Base-by-base conservation (phyloP, 2,113 vertebrate species). In the Neodontobutis hainanensis region DNA sequence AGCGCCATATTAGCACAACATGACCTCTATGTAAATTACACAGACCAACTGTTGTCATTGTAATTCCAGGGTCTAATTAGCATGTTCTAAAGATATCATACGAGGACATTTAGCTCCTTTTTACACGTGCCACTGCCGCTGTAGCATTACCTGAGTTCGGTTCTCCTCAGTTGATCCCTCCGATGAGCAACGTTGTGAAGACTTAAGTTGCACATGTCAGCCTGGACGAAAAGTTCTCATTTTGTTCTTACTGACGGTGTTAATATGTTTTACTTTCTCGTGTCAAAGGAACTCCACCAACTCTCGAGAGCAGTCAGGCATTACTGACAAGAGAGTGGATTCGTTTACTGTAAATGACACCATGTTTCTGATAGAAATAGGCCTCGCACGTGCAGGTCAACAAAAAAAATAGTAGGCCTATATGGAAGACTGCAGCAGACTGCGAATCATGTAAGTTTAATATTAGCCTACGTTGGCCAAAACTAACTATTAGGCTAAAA, bases 1-100 rank as follows among this genome's bases (percentile, higher is more conserved):
- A 94, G 93, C 92, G 85, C 90, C 78, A 14, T 83, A 94, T 94
- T 95, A 94, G 93, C 90, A 85, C 92, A 95, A 94, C 89, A 95
- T 88, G 92, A 94, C 92, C 93, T 91, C 93, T 92, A 76, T 94
- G 91, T 78, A 95, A 94, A 96, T 93, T 72, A 83, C 73, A 61
- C 45, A 89, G 78, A 83, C 68, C 87, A 73, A 78, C 80, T 88
- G 92, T 91, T 84, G 82, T 89, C 92, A 90, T 90, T 93, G 88
- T 91, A 87, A 87, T 77, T 91, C 61, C 84, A 50, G 64, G 43
- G 56, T 80, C 82, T 74, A 27, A 81, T 70, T 81, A 91, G 64
- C 43, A 85, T 78, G 52, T 92, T 92, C 73, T 61, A 3, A 90
- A 88, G 43, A 88, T 91, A 86, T 87, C 73, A 84, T 81, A 73